phyloP scores from a whole-genome alignment of 2,888 invertebrate species.

The Apocheima hispidaria region DNA sequence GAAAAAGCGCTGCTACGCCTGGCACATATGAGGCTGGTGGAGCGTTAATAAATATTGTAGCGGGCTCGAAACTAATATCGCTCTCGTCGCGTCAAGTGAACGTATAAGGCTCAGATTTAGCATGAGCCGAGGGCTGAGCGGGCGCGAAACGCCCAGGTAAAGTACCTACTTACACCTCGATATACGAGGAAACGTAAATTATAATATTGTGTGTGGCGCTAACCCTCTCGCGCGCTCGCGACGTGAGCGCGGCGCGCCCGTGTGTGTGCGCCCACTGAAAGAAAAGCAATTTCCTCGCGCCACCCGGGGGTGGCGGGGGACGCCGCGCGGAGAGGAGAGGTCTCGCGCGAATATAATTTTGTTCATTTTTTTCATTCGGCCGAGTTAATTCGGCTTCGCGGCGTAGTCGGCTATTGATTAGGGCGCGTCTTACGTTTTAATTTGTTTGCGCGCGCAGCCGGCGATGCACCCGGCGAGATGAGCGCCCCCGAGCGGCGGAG shows the following conservation, averaged over 20 bases:
- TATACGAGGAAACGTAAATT: conserved; percentile 86
- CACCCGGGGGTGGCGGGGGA: conserved; percentile 61
- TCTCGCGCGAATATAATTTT: conserved; percentile 86
- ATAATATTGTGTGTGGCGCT: conserved; percentile 85
- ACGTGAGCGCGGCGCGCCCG: conserved; percentile 70
- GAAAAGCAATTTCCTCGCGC: conserved; percentile 84
- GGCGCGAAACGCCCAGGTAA: conserved; percentile 84
- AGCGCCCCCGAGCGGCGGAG: conserved; percentile 53
- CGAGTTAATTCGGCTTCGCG: conserved; percentile 85
- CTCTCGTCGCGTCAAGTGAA: conserved; percentile 85
- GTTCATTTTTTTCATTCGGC: conserved; percentile 86
- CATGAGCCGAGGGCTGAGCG: conserved; percentile 81
- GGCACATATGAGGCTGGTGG: conserved; percentile 57
- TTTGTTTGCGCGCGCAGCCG: conserved; percentile 86
- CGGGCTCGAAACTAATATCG: conserved; percentile 84
- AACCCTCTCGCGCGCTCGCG: conserved; percentile 79
- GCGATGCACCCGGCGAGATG: conserved; percentile 82
- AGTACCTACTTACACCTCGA: conserved; percentile 85
- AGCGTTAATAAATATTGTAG: conserved; percentile 84
- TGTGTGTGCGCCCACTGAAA: conserved; percentile 85
- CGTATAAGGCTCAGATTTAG: conserved; percentile 86
- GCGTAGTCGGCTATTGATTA: conserved; percentile 85
- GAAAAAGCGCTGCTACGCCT: conserved; percentile 54
- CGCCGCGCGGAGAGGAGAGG: conserved; percentile 65
- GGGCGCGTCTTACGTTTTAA: conserved; percentile 86